These are phyloP conservation scores for Drosophila kambysellisi DNA, from an alignment of 2,888 invertebrate species.

Conservation along the genomic window DNA sequence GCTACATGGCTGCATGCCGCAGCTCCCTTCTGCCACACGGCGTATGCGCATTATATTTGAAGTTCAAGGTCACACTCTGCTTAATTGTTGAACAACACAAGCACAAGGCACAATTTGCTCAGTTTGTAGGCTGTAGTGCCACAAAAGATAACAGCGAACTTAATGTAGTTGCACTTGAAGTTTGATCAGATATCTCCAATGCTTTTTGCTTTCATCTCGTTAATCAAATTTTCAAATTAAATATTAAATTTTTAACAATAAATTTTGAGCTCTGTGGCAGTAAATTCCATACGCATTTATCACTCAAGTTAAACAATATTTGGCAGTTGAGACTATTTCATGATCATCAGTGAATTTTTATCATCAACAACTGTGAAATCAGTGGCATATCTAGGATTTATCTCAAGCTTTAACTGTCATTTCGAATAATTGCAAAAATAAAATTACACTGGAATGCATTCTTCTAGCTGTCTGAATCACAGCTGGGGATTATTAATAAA, in stretches of 20 bases:
- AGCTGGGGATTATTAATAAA: conserved; percentile 11
- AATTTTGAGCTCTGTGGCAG: neutral
- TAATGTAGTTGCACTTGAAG: neutral
- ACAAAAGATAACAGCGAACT: conserved; percentile 1
- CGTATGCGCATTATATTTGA: conserved; percentile 31
- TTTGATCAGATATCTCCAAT: neutral
- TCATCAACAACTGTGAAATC: neutral
- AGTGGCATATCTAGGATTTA: neutral
- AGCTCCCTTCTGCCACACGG: conserved; percentile 2
- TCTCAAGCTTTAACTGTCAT: neutral
- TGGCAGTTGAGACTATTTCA: neutral
- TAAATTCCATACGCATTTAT: neutral
- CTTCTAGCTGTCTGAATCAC: conserved; percentile 11
- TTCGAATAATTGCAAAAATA: conserved; percentile 1
- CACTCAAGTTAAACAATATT: neutral
- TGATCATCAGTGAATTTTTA: neutral
- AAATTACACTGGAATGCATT: conserved; percentile 14
- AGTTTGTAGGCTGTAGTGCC: neutral
- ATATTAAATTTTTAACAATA: neutral
- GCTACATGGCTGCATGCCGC: neutral
- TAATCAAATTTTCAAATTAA: neutral
- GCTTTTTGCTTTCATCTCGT: neutral
- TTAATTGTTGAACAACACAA: conserved; percentile 28
- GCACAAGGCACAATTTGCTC: conserved; percentile 1
- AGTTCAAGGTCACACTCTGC: conserved; percentile 53